Base-by-base conservation (phyloP, 2,797 vertebrate genomes). In the Eupleurogrammus muticus region DNA sequence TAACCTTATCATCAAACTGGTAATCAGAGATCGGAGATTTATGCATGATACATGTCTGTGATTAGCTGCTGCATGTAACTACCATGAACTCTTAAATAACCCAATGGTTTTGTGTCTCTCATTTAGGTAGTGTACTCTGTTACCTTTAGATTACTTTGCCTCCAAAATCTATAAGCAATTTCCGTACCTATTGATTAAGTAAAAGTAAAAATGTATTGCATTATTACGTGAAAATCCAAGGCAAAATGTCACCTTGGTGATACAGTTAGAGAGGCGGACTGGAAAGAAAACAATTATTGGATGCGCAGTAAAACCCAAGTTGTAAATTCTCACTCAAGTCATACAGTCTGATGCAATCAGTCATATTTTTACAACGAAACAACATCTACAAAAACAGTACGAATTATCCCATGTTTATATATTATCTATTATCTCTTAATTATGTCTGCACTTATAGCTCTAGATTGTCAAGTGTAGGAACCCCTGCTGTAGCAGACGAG, bases 1-100 rank as follows among this genome's bases (percentile, higher is more conserved):
- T 72, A 73, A 66, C 69, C 56, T 61, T 76, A 77, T 83, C 67
- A 23, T 80, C 58, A 52, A 72, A 70, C 69, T 72, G 58, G 59
- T 83, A 84, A 88, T 89, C 81, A 87, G 64, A 84, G 60, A 24
- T 73, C 40, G 52, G 68, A 86, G 73, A 84, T 71, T 79, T 83
- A 66, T 64, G 73, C 75, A 80, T 74, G 84, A 77, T 52, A 80
- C 8, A 35, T 69, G 50, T 70, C 51, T 72, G 16, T 83, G 79
- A 88, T 82, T 85, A 85, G 60, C 83, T 67, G 68, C 72, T 79
- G 44, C 7, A 10, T 59, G 38, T 51, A 44, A 46, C 55, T 44
- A 61, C 66, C 21, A 48, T 66, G 57, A 83, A 66, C 61, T 66
- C 58, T 17, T 11, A 32, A 69, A 46, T 24, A 47, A 70, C 34